These are phyloP conservation scores for Malurus melanocephalus DNA, from an alignment of 2,113 vertebrate species.

Conservation along the genomic window DNA sequence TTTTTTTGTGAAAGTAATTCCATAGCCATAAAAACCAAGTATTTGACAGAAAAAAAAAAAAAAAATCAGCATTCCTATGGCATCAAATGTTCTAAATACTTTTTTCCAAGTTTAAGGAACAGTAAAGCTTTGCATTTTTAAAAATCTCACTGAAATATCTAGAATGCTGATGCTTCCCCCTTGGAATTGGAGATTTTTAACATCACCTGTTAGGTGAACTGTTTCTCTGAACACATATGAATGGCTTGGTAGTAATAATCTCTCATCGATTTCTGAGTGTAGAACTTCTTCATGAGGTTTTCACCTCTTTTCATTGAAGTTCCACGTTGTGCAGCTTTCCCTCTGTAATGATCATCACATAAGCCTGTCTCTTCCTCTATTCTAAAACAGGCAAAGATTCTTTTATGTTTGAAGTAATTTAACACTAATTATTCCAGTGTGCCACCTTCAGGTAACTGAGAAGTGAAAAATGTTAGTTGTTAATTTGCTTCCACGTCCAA, in stretches of 20 bases:
- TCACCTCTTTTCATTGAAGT: not conserved
- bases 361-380: not conserved
- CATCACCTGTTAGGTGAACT: not conserved
- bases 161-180: not conserved
- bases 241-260: not conserved
- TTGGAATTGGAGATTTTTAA: not conserved
- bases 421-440: slow-evolving; percentile 1
- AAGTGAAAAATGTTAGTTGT: not conserved
- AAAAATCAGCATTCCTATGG: not conserved
- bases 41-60: not conserved
- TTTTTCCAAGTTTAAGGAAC: not conserved
- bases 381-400: not conserved
- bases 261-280: not conserved
- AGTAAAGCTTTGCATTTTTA: not conserved
- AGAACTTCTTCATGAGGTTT: not conserved
- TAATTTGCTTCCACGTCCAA: not conserved
- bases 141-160: not conserved
- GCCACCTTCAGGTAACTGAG: slow-evolving; percentile 11
- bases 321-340: not conserved
- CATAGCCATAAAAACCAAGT: not conserved
- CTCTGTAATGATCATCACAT: not conserved
- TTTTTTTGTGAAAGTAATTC: not conserved
- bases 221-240: not conserved
- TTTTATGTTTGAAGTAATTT: not conserved
- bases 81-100: not conserved